Percentiles rank a stretch among this genome's conserved stretches.
These are phyloP conservation scores for Drosophila lacicola DNA, from an alignment of 2,888 invertebrate genomes.

Conservation along the genomic window DNA sequence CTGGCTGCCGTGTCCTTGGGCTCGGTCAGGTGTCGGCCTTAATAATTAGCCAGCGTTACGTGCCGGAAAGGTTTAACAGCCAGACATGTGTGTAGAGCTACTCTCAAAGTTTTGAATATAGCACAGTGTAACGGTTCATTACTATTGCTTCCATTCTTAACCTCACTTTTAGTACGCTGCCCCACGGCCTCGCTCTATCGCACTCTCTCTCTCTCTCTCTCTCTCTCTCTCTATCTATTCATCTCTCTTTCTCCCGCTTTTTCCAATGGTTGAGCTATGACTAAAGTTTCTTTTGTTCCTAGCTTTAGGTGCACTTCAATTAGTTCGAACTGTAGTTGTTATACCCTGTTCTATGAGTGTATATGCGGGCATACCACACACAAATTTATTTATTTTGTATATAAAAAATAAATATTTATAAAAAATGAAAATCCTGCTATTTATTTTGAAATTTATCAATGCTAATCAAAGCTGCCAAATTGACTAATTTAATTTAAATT, in stretches of 20 bases:
- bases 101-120: not conserved
- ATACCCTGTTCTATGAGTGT: slow-evolving; percentile 2
- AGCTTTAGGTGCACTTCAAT: slow-evolving; percentile 28
- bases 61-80: slow-evolving; percentile 34
- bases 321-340: slow-evolving; percentile 11
- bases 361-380: not conserved
- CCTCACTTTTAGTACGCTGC: not conserved
- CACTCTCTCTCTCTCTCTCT: not conserved
- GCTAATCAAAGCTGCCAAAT: no score
- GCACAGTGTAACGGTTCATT: slow-evolving; percentile 19
- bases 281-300: slow-evolving; percentile 13
- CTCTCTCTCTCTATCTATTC: not conserved
- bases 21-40: slow-evolving; percentile 54
- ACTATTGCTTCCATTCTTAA: not conserved
- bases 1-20: slow-evolving; percentile 22
- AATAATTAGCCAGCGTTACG: slow-evolving; percentile 65
- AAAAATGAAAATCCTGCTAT: no score
- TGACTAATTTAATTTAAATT: no score
- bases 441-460: no score
- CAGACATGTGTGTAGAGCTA: slow-evolving; percentile 15
- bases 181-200: no score
- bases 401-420: no score
- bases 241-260: not conserved
- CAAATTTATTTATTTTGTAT: no score
- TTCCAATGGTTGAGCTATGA: slow-evolving; percentile 18